These are phyloP conservation scores for Pseudococcus jackbeardsleyi DNA, from an alignment of 2,888 invertebrate species.

Conservation along the genomic window DNA sequence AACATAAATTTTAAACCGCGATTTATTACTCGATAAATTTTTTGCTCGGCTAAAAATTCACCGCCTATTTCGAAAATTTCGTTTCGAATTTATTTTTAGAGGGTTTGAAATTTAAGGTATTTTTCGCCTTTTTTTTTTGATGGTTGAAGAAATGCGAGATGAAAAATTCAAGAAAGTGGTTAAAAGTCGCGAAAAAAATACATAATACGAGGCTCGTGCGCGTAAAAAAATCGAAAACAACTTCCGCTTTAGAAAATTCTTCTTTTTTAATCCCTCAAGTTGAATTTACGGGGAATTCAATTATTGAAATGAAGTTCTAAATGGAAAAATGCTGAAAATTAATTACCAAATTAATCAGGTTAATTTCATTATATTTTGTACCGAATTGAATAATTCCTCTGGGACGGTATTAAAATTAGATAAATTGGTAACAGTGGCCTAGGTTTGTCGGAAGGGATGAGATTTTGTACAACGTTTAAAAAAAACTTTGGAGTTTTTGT, in stretches of 20 bases:
- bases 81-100: neutral
- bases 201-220: neutral
- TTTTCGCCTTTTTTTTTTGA: neutral
- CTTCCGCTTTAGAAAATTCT: neutral
- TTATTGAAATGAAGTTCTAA: conserved; percentile 6
- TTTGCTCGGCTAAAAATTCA: neutral
- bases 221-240: neutral
- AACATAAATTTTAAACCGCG: conserved; percentile 26
- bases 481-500: too few relatives aligned
- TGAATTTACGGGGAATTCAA: conserved; percentile 8
- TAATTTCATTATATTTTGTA: conserved; percentile 10
- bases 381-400: neutral
- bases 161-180: neutral
- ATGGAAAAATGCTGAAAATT: conserved; percentile 14
- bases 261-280: conserved; percentile 10
- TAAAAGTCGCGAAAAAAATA: neutral
- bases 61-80: neutral
- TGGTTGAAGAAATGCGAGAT: neutral
- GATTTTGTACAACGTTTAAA: neutral
- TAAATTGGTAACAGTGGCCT: neutral
- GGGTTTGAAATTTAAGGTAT: neutral
- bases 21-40: conserved; percentile 31
- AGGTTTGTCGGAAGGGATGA: neutral
- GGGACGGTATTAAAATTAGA: conserved; percentile 16
- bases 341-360: conserved; percentile 9